Evolutionary conservation across 2,888 invertebrate species (phyloP).

Genomic region (Margaritifera margaritifera): DNA sequence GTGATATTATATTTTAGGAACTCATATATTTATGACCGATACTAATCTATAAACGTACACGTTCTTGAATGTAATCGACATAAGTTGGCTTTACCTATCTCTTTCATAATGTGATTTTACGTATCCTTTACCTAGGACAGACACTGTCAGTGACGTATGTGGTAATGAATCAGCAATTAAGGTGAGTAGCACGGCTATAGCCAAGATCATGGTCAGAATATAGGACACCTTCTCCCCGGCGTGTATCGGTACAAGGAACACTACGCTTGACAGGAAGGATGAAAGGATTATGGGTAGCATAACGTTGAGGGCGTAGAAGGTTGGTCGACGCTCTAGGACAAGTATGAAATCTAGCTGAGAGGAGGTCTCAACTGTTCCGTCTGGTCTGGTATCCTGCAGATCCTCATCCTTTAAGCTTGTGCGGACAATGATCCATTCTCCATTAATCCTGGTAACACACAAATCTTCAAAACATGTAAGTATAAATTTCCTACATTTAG

Average conservation of each 20-base stretch:
- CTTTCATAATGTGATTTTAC: too few relatives aligned
- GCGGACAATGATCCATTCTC: too few relatives aligned
- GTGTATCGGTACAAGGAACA: constrained; percentile 31
- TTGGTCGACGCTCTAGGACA: constrained; percentile 10
- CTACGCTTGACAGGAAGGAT: constrained; percentile 24
- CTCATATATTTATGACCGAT: too few relatives aligned
- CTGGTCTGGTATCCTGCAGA: too few relatives aligned
- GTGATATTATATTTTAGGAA: background rate
- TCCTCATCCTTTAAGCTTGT: too few relatives aligned
- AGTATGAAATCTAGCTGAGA: too few relatives aligned
- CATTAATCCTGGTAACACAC: too few relatives aligned
- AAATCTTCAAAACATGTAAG: too few relatives aligned
- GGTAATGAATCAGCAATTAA: constrained; percentile 30
- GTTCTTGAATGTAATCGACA: background rate
- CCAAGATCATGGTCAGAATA: constrained; percentile 31
- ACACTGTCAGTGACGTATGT: constrained; percentile 30
- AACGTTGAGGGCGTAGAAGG: constrained; percentile 30
- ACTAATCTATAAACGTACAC: too few relatives aligned
- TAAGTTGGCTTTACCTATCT: too few relatives aligned
- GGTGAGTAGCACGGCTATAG: constrained; percentile 35
- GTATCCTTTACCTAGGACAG: constrained; percentile 29
- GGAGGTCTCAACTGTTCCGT: too few relatives aligned
- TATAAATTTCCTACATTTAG: too few relatives aligned
- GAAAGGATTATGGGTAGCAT: constrained; percentile 31
- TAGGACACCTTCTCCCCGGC: constrained; percentile 39